Base-by-base conservation (phyloP, 2,888 invertebrate species). In the Crepidodera aurea region DNA sequence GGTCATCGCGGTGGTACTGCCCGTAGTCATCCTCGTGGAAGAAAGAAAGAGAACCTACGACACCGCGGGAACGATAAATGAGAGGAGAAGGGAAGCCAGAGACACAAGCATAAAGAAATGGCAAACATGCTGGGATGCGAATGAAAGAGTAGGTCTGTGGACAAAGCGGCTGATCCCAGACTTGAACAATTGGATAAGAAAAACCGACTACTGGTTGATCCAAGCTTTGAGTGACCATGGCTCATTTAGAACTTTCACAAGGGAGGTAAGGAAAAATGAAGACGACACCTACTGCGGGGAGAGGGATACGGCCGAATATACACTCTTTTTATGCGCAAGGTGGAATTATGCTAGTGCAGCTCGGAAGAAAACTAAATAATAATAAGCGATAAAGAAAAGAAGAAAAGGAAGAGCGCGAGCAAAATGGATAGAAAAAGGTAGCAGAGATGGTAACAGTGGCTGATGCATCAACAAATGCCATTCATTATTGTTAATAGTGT, bases 81-180 rank as follows among this genome's bases (percentile, higher is more conserved):
- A 22, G 22, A 22, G 22, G 22, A 22, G 22, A 22, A 22, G 22
- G 22, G 22, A 22, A 22, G 22, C 22, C 2, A 25, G 25, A 22
- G 46, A 46, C 2, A 27, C 2, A 1, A 48, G 13, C 2, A 22
- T 27, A 12, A 27, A 12, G 13, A 22, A n/a, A 16, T 25, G 56
- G 34, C 56, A 56, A 19, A 32, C 12, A 4, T 5, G 0, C 12
- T 46, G 56, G 46, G 25, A 29, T 2, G 15, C 32, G 5, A 15
- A 34, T 3, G 8, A 6, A 1, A 16, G 18, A 12, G n/a, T 16
- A 4, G 44, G 29, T n/a, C 13, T 4, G 10, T 56, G 56, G 56
- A 56, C 56, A 5, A 46, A 34, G 22, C 5, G n/a, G 2, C 46
- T 56, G 4, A 56, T 56, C 6, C 46, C 22, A 13, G 18, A 19